Evolutionary conservation across 2,113 vertebrate genomes (phyloP).

Genomic region (Pelvicachromis taeniatus): DNA sequence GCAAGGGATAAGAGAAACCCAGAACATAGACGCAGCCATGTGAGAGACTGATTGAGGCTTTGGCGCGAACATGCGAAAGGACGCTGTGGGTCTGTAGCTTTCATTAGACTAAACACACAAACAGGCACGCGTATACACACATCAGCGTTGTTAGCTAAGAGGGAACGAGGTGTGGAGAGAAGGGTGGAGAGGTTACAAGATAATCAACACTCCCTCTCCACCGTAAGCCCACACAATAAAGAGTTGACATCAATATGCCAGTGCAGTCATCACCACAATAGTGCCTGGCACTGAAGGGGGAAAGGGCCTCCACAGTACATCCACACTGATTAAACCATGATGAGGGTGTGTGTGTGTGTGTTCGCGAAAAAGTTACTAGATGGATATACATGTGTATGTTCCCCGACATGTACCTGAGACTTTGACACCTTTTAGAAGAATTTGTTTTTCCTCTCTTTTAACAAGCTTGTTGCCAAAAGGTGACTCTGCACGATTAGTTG

Average conservation of each 20-base stretch:
- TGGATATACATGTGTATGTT: neutral
- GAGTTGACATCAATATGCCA: conserved; percentile 60
- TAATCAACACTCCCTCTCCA: conserved; percentile 52
- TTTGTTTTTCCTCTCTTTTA: neutral
- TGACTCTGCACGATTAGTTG: neutral
- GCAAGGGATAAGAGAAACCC: conserved; percentile 40
- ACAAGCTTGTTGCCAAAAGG: neutral
- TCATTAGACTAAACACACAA: conserved; percentile 53
- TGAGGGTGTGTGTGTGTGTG: neutral
- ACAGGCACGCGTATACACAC: neutral
- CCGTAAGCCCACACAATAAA: conserved; percentile 62
- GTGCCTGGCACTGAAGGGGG: conserved; percentile 22
- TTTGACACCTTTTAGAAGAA: neutral
- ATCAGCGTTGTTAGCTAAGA: conserved; percentile 34
- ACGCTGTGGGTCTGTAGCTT: conserved; percentile 27
- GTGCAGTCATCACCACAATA: conserved; percentile 39
- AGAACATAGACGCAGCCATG: conserved; percentile 6
- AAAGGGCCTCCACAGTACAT: conserved; percentile 34
- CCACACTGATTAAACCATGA: conserved; percentile 47
- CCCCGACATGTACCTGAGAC: neutral
- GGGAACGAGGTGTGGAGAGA: conserved; percentile 30
- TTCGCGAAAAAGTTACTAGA: neutral
- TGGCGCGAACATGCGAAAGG: conserved; percentile 24
- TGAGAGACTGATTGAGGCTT: conserved; percentile 29
- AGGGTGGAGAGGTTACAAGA: conserved; percentile 53